Evolutionary conservation across 2,113 vertebrate genomes (phyloP).

Genomic region (Trinectes maculatus): DNA sequence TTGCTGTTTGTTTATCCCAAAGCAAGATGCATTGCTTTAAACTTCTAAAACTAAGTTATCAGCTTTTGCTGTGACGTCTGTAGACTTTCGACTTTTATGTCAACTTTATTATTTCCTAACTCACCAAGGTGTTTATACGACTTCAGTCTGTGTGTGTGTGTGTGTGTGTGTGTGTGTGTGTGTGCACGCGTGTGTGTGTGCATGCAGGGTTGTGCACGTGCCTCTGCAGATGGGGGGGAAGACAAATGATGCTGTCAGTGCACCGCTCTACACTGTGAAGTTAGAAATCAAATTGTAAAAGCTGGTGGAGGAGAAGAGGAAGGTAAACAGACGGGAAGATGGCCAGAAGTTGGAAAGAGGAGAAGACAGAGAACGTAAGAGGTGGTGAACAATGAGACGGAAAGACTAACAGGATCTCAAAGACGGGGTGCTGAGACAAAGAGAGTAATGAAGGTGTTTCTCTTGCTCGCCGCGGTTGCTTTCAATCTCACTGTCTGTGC

Average conservation of each 20-base stretch:
- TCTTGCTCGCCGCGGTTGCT: constrained; percentile 36
- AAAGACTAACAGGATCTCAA: constrained; percentile 33
- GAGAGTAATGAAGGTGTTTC: constrained; percentile 50
- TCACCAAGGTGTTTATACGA: constrained; percentile 31
- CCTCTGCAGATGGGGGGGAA: constrained; percentile 37
- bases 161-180: constrained; percentile 11
- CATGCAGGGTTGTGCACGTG: background rate
- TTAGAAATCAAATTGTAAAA: constrained; percentile 54
- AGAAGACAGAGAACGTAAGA: constrained; percentile 34
- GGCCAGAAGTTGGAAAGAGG: constrained; percentile 32
- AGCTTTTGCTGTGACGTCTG: background rate
- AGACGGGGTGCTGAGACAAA: constrained; percentile 13
- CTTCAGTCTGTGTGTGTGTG: constrained; percentile 19
- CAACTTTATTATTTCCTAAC: constrained; percentile 30
- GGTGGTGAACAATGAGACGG: constrained; percentile 28
- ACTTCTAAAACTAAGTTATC: background rate
- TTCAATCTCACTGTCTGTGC: constrained; percentile 47
- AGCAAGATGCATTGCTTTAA: background rate
- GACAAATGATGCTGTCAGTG: constrained; percentile 66
- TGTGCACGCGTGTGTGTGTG: background rate
- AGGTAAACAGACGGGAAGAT: constrained; percentile 13
- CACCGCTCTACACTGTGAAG: constrained; percentile 40
- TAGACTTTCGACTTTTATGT: constrained; percentile 21
- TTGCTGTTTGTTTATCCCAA: constrained; percentile 6
- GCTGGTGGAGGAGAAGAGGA: constrained; percentile 23